Evolutionary conservation across 2,888 invertebrate genomes (phyloP), one percentile per base, ranked within the genome.

Genomic region (Smittia aterrima): DNA sequence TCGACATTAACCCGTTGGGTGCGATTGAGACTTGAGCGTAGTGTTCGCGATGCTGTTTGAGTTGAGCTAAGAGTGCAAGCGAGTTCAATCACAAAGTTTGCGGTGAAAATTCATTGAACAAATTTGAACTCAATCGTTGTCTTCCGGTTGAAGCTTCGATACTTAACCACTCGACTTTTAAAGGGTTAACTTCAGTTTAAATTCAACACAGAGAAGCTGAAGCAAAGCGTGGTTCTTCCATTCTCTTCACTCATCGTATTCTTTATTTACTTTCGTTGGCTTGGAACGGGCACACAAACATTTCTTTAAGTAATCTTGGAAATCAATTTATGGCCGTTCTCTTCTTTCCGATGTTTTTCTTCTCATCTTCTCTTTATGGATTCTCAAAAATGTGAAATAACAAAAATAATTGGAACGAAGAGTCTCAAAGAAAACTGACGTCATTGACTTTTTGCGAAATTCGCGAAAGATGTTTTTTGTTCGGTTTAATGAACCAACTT

Each of bases 261-360:
- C 58, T 58, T 47, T 16, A 6, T 47, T 11, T n/a, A 22, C 22
- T 1, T 13, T 58, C 22, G 22, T 9, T 22, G 13, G 22, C 58
- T 58, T 58, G 22, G 9, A 58, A 22, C 58, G 47, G n/a, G n/a
- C 7, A 58, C 58, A n/a, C 4, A 58, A 3, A 58, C 22, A 58
- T 58, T 58, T 58, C 47, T n/a, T 13, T 16, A 38, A 38, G 6
- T 38, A 47, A 16, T 47, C 47, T 47, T 47, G 47, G 58, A 18
- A 47, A 58, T 58, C 58, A 58, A 22, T 58, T 58, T 58, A 22
- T 58, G 58, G 22, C 2, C 7, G n/a, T n/a, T 47, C 47, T 47
- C 47, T 47, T 47, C n/a, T 47, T 47, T 47, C 11, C 47, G 16
- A 47, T 47, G 47, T 11, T 47, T 38, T 38, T 2, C 47, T 13